Percentiles rank a stretch among this genome's conserved stretches.
Conservation (phyloP, 2,888 invertebrate genomes). For the Apomyelois bistriatella region DNA sequence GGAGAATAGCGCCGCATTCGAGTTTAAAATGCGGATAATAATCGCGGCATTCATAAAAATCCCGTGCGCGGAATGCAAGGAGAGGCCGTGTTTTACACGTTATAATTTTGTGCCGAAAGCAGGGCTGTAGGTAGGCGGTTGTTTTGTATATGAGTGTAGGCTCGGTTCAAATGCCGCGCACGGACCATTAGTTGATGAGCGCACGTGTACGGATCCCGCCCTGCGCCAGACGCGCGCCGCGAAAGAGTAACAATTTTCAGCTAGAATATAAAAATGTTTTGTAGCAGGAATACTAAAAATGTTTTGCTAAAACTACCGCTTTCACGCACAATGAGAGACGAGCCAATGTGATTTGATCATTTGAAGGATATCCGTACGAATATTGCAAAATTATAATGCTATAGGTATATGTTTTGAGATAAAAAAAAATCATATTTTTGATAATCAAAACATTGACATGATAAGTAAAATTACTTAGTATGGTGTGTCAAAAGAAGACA, state of each 20-base stretch:
- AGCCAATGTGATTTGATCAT: conserved; percentile 60
- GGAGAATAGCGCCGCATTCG: conserved; percentile 73
- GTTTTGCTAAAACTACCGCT: conserved; percentile 69
- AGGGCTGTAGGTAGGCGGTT: conserved; percentile 61
- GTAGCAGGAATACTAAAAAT: conserved; percentile 63
- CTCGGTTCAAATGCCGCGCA: conserved; percentile 79
- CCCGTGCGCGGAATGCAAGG: conserved; percentile 75
- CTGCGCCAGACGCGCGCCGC: conserved; percentile 47
- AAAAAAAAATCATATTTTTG: no score
- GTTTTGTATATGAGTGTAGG: conserved; percentile 72
- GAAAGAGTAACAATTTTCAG: conserved; percentile 73
- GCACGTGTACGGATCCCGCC: conserved; percentile 63
- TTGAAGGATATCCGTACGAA: conserved; percentile 16
- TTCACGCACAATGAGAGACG: conserved; percentile 73
- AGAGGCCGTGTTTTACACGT: conserved; percentile 77
- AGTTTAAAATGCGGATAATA: conserved; percentile 80
- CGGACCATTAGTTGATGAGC: conserved; percentile 81
- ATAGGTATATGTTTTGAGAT: no score
- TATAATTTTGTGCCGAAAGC: conserved; percentile 78
- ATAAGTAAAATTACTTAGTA: no score
- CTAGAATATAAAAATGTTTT: conserved; percentile 75
- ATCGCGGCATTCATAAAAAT: conserved; percentile 77
- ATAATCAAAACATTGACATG: no score
- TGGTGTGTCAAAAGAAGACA: no score
- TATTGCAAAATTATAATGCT: neutral